A percentile compares a stretch with the other conserved stretches of the same genome.
Evolutionary conservation across 1,140 invertebrate genomes (phyloP).

Genomic region (Drosophila bocki): DNA sequence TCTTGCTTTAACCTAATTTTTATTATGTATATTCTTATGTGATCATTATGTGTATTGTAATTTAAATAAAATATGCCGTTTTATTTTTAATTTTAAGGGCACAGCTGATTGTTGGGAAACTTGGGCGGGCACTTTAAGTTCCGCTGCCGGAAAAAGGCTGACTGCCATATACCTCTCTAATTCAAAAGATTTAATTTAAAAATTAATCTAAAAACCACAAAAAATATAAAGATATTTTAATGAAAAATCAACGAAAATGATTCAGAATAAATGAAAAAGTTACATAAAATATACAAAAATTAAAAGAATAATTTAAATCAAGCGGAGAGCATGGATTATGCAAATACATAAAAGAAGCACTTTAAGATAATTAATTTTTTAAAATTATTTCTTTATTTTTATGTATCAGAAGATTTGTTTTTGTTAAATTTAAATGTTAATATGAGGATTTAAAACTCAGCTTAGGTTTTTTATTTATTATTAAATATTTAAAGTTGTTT

Average conservation of each 20-base stretch:
- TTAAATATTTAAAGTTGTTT: background rate
- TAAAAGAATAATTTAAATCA: background rate
- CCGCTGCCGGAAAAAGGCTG: background rate
- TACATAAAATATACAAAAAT: background rate
- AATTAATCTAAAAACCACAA: too few species aligned
- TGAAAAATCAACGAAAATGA: background rate
- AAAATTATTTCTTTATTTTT: too few species aligned
- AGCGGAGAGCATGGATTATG: background rate
- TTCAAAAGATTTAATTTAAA: too few species aligned
- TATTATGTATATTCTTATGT: background rate
- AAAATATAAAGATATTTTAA: background rate
- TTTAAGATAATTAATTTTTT: too few species aligned
- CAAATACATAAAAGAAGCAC: too few species aligned
- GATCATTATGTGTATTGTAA: too few species aligned
- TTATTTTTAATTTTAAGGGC: too few species aligned
- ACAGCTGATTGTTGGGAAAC: background rate
- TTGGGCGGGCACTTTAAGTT: constrained; percentile 4
- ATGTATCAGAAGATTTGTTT: too few species aligned
- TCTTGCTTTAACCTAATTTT: background rate
- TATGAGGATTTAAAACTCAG: too few species aligned
- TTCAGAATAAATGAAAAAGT: background rate
- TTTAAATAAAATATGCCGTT: too few species aligned
- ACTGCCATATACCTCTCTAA: background rate
- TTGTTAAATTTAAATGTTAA: too few species aligned
- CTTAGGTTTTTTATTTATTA: too few species aligned